Evolutionary conservation across 2,113 vertebrate species (phyloP).

Genomic region (Chunga burmeisteri): DNA sequence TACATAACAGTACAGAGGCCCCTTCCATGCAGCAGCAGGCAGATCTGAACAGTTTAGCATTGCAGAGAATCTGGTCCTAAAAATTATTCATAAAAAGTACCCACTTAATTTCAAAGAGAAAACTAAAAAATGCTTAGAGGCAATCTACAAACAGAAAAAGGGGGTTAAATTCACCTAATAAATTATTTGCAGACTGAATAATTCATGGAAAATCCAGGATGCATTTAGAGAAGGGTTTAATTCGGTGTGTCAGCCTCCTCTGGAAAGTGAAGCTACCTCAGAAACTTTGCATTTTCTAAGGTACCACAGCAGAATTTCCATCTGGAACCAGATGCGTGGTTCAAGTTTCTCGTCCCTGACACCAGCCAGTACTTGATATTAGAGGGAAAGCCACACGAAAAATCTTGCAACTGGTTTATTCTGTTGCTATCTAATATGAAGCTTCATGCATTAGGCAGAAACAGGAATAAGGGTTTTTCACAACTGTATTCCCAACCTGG

Average conservation of each 20-base stretch:
- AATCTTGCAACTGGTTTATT: not conserved
- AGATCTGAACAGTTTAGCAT: not conserved
- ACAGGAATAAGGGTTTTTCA: not conserved
- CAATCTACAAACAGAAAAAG: slow-evolving; percentile 25
- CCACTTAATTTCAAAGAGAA: slow-evolving; percentile 34
- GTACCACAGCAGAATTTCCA: not conserved
- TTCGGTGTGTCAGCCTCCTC: not conserved
- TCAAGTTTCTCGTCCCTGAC: not conserved
- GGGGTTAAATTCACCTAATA: slow-evolving; percentile 42
- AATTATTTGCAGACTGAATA: slow-evolving; percentile 48
- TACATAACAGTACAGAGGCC: not conserved
- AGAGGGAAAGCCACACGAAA: not conserved
- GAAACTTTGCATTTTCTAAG: not conserved
- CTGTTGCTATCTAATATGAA: not conserved
- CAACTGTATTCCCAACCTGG: not conserved
- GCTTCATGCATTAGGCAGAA: not conserved
- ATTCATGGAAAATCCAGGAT: not conserved
- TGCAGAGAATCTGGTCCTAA: not conserved
- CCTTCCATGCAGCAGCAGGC: not conserved
- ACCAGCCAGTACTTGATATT: not conserved
- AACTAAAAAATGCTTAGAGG: not conserved
- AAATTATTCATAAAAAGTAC: slow-evolving; percentile 1
- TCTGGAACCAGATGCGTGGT: not conserved
- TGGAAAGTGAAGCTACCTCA: not conserved
- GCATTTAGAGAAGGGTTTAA: not conserved